A percentile compares a stretch with the other conserved stretches of the same genome.
Conservation (phyloP, 2,888 invertebrate genomes). For the Melolontha melolontha region DNA sequence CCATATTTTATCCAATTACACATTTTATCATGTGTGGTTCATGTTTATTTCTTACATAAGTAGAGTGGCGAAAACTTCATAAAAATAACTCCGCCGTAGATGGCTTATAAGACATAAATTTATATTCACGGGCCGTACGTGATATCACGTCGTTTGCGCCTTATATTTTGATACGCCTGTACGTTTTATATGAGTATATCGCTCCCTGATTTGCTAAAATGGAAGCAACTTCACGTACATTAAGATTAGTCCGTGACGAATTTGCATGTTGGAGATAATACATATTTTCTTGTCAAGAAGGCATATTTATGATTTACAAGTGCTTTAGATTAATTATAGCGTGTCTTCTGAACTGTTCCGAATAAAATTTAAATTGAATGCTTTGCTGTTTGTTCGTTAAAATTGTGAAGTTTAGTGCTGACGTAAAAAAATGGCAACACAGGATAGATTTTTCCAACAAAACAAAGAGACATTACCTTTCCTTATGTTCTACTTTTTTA, state of each 20-base stretch:
- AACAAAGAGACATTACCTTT: too few species aligned
- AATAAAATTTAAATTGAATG: too few species aligned
- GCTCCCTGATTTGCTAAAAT: constrained; percentile 5
- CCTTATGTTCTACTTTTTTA: too few species aligned
- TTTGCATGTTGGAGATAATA: constrained; percentile 13
- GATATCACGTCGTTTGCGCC: constrained; percentile 31
- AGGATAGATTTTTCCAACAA: too few species aligned
- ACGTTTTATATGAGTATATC: constrained; percentile 3
- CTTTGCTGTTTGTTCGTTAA: too few species aligned
- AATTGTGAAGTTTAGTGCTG: too few species aligned
- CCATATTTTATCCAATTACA: neutral
- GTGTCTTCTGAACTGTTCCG: neutral
- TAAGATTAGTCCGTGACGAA: constrained; percentile 24
- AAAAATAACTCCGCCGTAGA: constrained; percentile 23
- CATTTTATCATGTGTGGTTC: neutral
- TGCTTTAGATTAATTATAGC: constrained; percentile 19
- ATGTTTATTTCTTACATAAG: neutral
- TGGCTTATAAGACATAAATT: constrained; percentile 32
- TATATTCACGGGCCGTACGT: constrained; percentile 35
- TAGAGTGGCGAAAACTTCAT: constrained; percentile 14
- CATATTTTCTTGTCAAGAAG: neutral
- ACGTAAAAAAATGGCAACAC: too few species aligned
- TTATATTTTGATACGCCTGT: constrained; percentile 23
- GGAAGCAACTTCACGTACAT: constrained; percentile 8
- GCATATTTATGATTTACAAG: neutral